phyloP scores from a whole-genome alignment of 1,140 invertebrate species.

The Cotesia chilonis region DNA sequence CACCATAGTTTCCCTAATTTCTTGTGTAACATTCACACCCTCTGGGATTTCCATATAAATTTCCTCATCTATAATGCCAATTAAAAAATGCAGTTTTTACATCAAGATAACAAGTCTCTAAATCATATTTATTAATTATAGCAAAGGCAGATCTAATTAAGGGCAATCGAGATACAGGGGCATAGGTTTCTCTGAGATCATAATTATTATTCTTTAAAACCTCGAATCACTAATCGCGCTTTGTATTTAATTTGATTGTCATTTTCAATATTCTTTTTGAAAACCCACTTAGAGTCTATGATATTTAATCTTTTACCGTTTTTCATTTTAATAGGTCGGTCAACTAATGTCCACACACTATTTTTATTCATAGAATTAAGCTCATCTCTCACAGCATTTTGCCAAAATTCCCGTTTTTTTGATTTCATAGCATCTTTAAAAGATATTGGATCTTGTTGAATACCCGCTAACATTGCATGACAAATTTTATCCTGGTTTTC shows the following conservation, averaged over 20 bases:
- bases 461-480: conserved; percentile 5
- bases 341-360: conserved; percentile 18
- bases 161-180: no score
- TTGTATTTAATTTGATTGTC: conserved; percentile 5
- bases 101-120: no score
- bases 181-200: no score
- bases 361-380: conserved; percentile 16
- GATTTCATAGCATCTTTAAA: conserved; percentile 12
- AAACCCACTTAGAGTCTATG: background rate
- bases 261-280: background rate
- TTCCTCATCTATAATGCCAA: no score
- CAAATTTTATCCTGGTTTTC: conserved; percentile 4
- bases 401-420: background rate
- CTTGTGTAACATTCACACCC: conserved; percentile 27
- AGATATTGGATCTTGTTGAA: conserved; percentile 13
- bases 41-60: conserved; percentile 54
- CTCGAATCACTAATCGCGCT: conserved; percentile 31
- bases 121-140: no score
- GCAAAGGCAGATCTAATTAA: no score
- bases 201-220: no score
- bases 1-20: conserved; percentile 28
- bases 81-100: no score
- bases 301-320: conserved; percentile 8
- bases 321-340: background rate
- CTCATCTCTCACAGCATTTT: conserved; percentile 10